A percentile compares a stretch with the other conserved stretches of the same genome.
Evolutionary conservation across 2,113 vertebrate species (phyloP).

Genomic region (Micronisus gabar): DNA sequence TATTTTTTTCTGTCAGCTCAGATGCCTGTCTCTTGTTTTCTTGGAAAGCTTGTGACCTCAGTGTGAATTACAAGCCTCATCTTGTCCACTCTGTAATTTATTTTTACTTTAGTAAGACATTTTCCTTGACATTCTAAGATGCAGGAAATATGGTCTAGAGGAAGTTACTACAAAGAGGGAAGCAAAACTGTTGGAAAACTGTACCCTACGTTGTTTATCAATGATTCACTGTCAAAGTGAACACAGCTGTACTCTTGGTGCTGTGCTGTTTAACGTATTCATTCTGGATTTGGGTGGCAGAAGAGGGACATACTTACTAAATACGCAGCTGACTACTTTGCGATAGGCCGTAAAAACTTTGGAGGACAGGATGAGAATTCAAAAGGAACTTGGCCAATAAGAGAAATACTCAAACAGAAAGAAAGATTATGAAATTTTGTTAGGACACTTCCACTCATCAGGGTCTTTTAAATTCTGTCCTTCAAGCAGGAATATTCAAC

Average conservation of each 20-base stretch:
- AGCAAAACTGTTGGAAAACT: constrained; percentile 46
- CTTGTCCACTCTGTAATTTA: constrained; percentile 40
- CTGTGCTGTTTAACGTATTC: neutral
- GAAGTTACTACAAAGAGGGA: constrained; percentile 36
- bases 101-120: constrained; percentile 45
- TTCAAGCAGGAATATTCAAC: neutral
- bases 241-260: neutral
- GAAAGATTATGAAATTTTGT: neutral
- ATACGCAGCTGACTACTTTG: neutral
- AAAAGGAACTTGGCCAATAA: neutral
- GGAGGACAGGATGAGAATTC: neutral
- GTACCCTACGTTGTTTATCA: neutral
- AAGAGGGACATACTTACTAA: neutral
- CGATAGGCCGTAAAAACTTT: neutral
- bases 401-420: neutral
- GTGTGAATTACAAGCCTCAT: neutral
- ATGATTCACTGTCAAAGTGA: neutral
- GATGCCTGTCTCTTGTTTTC: neutral
- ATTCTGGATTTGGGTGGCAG: neutral
- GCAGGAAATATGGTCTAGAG: constrained; percentile 32
- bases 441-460: neutral
- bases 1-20: constrained; percentile 7
- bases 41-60: constrained; percentile 41
- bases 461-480: neutral
- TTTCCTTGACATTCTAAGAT: constrained; percentile 42